Conservation (phyloP, 2,113 vertebrate genomes). For the Leucoraja erinaceus region DNA sequence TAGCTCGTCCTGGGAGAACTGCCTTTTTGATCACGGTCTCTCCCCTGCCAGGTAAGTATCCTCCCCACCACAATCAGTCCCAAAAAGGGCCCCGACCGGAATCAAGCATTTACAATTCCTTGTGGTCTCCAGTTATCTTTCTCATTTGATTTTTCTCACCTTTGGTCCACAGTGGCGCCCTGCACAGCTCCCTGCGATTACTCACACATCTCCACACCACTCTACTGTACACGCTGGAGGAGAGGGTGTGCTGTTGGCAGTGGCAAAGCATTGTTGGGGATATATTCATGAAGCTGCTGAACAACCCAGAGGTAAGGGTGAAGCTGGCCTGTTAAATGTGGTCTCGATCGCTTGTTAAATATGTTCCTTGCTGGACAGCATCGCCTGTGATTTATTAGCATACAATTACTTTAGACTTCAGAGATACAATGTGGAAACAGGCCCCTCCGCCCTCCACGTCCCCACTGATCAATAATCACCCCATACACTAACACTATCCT, state of each 20-base stretch:
- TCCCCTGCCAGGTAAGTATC: too few relatives aligned
- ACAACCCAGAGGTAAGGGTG: constrained; percentile 67
- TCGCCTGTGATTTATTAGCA: background rate
- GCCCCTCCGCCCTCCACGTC: too few relatives aligned
- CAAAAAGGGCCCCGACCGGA: too few relatives aligned
- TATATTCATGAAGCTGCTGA: constrained; percentile 87
- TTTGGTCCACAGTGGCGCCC: constrained; percentile 62
- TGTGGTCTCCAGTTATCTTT: background rate
- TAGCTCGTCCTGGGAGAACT: too few relatives aligned
- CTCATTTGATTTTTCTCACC: constrained; percentile 4
- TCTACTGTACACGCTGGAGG: constrained; percentile 84
- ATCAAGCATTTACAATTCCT: too few relatives aligned
- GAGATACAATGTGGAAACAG: too few relatives aligned
- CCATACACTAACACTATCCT: too few relatives aligned
- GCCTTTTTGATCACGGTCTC: too few relatives aligned
- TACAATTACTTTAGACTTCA: background rate
- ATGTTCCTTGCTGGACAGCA: background rate
- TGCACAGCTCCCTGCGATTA: constrained; percentile 85
- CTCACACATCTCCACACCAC: constrained; percentile 92
- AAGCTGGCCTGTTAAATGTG: background rate
- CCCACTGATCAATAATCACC: too few relatives aligned
- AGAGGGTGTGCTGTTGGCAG: constrained; percentile 82
- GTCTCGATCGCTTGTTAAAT: background rate
- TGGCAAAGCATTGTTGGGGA: constrained; percentile 93
- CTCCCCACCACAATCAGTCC: too few relatives aligned